Base-by-base conservation (phyloP, 2,888 invertebrate species). In the Camponotus fellah region DNA sequence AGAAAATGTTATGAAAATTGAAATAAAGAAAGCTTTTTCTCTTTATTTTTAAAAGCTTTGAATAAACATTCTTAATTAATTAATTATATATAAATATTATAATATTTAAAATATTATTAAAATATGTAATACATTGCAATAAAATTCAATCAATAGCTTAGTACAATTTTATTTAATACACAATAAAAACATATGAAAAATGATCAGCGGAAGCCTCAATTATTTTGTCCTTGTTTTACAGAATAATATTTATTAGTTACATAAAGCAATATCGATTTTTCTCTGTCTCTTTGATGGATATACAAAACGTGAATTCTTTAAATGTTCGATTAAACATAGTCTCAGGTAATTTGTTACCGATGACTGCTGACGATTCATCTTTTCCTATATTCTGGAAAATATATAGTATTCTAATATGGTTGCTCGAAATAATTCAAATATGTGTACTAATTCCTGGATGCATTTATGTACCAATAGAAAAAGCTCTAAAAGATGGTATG, bases 311-410 rank as follows among this genome's bases (percentile, higher is more conserved):
- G 12, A 92, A 87, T 84, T 77, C 60, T 10, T 82, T 90, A 2
- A 92, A 91, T 56, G 81, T 74, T 0, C 9, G 89, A 1, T 10
- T 88, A 0, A 92, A 92, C 60, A 43, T 49, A 1, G 0, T 91
- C 0, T 89, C 92, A 17, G 92, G 89, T 0, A 92, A 92, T 74
- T 80, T 85, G 37, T 75, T 92, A 2, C 92, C 92, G 0, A 5
- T 88, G 9, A 84, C 82, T 0, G 43, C 14, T 1, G 62, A 82
- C 1, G 40, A 85, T 58, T 77, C 21, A 1, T 69, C 58, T 10
- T 49, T 82, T 6, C 17, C 87, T 0, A 12, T 64, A 0, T 6
- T 21, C 1, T 58, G 68, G 9, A 87, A 69, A 17, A 21, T 88
- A 21, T 92, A 88, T 9, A 34, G 40, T 10, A 43, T 71, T 3